These are phyloP conservation scores for Sebastes aleutianus DNA, from an alignment of 2,797 vertebrate genomes.

Conservation along the genomic window DNA sequence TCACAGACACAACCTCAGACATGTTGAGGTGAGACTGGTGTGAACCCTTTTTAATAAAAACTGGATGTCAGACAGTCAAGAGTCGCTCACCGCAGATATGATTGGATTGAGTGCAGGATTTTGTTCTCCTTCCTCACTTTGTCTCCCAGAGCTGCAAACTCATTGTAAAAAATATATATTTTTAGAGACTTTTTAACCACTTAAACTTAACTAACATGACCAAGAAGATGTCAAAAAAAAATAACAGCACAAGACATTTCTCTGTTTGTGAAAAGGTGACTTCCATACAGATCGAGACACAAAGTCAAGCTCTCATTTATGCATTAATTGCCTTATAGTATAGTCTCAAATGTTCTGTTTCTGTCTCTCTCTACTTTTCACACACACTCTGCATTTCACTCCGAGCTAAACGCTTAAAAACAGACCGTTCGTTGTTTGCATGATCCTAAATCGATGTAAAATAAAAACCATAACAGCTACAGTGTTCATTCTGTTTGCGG, in stretches of 20 bases:
- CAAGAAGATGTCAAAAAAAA: no score
- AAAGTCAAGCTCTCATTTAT: neutral
- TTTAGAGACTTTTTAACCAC: neutral
- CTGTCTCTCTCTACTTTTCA: neutral
- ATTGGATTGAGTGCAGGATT: neutral
- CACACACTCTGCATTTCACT: neutral
- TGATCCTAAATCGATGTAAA: no score
- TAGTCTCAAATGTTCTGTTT: neutral
- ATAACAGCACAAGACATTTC: no score
- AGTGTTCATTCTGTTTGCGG: no score
- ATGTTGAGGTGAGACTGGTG: neutral
- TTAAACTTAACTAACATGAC: neutral
- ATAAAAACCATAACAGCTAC: no score
- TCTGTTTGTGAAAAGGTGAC: neutral
- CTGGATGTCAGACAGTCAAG: neutral
- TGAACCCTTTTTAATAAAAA: constrained; percentile 16
- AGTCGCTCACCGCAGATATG: neutral
- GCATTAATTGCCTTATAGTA: neutral
- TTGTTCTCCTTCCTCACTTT: neutral
- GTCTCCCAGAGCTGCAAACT: neutral
- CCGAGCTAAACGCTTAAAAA: neutral
- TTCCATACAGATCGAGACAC: neutral
- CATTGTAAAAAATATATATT: neutral
- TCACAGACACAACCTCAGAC: neutral
- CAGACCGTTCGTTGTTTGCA: no score